phyloP scores from a whole-genome alignment of 2,113 vertebrate genomes.

The Climacteris rufus region DNA sequence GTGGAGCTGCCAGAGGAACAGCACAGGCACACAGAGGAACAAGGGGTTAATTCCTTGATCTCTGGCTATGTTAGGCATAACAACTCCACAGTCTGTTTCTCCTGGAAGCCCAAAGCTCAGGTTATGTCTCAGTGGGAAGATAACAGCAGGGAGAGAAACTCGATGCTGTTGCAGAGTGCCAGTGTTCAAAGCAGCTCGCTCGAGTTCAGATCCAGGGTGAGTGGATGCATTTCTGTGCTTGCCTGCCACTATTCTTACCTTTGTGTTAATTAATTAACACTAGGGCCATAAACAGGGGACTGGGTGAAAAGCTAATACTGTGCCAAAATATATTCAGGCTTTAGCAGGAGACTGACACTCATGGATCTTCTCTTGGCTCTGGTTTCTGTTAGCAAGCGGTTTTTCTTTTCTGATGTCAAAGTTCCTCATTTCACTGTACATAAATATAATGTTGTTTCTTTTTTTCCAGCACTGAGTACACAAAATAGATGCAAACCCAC shows the following conservation, averaged over 20 bases:
- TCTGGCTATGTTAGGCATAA: not conserved
- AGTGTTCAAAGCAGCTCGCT: fast-evolving
- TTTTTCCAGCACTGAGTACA: not conserved
- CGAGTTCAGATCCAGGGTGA: not conserved
- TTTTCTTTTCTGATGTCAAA: not conserved
- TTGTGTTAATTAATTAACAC: not conserved
- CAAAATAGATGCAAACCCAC: not conserved
- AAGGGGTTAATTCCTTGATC: not conserved
- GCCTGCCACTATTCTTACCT: not conserved
- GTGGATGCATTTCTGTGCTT: not conserved
- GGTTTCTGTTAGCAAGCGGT: not conserved
- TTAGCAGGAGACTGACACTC: not conserved
- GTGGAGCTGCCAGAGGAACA: not conserved
- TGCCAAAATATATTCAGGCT: not conserved
- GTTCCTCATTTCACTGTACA: not conserved
- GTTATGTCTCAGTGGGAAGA: not conserved
- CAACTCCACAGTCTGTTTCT: not conserved
- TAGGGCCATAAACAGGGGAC: no score
- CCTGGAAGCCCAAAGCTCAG: not conserved
- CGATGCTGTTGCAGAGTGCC: not conserved
- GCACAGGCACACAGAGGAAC: not conserved
- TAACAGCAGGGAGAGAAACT: not conserved
- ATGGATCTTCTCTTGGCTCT: not conserved
- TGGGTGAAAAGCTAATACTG: not conserved
- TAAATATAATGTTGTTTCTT: not conserved